Conservation (phyloP, 2,113 vertebrate genomes). For the Sylvia atricapilla region DNA sequence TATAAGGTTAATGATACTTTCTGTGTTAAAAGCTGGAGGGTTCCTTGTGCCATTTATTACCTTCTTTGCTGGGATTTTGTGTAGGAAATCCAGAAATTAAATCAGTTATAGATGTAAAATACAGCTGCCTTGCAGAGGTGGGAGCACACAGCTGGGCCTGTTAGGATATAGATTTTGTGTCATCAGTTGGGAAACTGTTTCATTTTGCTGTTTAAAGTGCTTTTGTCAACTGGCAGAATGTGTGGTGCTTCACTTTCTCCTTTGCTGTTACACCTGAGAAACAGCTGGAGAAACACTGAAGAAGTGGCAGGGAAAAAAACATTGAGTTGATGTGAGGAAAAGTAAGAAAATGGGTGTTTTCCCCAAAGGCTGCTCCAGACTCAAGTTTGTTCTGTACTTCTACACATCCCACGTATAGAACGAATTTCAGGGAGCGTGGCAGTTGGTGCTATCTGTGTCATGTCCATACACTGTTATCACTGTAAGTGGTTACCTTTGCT, state of each 20-base stretch:
- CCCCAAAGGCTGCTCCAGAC: not conserved
- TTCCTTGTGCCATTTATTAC: not conserved
- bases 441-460: not conserved
- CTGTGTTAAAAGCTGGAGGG: not conserved
- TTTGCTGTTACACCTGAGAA: not conserved
- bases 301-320: not conserved
- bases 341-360: not conserved
- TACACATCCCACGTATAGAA: accelerated
- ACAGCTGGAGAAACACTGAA: not conserved
- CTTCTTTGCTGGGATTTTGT: not conserved
- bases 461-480: not conserved
- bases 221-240: not conserved
- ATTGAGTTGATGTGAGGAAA: not conserved
- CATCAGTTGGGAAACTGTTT: not conserved
- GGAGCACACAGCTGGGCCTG: not conserved
- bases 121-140: not conserved
- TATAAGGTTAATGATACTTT: accelerated
- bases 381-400: not conserved
- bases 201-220: not conserved
- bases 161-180: not conserved
- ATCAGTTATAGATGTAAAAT: not conserved
- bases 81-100: not conserved
- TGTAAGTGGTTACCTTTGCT: not conserved
- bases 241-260: not conserved
- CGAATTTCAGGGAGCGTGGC: not conserved